phyloP scores from a whole-genome alignment of 37 sponge, comb jelly and placozoan genomes.

The Halichondria panicea region DNA sequence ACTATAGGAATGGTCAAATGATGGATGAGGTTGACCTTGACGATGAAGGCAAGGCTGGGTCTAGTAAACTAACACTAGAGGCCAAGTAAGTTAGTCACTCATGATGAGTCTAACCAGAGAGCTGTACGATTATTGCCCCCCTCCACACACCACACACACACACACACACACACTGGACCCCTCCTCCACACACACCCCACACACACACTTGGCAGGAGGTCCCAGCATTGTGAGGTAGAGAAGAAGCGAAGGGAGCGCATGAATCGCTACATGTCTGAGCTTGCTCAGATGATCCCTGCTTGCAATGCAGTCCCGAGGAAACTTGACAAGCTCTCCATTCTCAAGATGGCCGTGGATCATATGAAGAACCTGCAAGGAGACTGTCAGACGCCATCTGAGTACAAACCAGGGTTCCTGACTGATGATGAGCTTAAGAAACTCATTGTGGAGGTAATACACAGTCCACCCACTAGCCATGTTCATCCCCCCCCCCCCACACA shows the following conservation, averaged over 20 bases:
- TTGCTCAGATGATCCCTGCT: slow-evolving; percentile 91
- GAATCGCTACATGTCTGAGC: slow-evolving; percentile 89
- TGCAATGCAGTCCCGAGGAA: slow-evolving; percentile 79
- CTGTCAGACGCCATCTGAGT: slow-evolving; percentile 45
- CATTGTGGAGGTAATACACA: slow-evolving; percentile 72
- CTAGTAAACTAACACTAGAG: slow-evolving; percentile 15
- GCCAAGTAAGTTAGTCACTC: slow-evolving; percentile 34
- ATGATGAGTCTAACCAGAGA: no score
- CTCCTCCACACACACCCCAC: not conserved
- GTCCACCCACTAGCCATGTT: not conserved
- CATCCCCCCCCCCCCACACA: not conserved
- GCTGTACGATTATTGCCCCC: not conserved
- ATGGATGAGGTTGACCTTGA: slow-evolving; percentile 17
- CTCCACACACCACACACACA: not conserved
- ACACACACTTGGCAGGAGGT: slow-evolving; percentile 21
- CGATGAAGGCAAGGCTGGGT: slow-evolving; percentile 14
- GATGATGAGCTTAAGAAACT: slow-evolving; percentile 92
- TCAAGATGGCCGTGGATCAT: slow-evolving; percentile 93
- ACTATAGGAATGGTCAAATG: slow-evolving; percentile 5
- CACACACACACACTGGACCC: not conserved
- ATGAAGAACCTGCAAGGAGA: slow-evolving; percentile 88
- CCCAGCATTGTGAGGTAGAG: slow-evolving; percentile 91
- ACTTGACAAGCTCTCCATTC: slow-evolving; percentile 85
- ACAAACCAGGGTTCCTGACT: slow-evolving; percentile 78
- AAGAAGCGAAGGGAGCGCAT: slow-evolving; percentile 84